phyloP scores from a whole-genome alignment of 2,888 invertebrate species.

The Hirudinaria manillensis region DNA sequence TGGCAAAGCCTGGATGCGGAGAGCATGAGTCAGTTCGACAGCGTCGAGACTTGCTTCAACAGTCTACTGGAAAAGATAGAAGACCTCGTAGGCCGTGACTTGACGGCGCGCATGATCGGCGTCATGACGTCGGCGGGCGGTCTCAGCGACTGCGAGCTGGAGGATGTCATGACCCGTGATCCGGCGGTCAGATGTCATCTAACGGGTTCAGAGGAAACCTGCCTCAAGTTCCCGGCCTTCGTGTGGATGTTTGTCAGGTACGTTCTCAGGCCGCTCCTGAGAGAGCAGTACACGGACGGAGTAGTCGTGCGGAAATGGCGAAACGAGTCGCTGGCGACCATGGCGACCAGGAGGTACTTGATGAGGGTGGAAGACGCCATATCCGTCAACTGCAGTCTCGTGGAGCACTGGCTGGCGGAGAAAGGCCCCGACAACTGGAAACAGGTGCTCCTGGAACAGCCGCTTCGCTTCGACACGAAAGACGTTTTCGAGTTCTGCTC shows the following conservation, averaged over 20 bases:
- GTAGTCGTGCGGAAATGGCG: constrained; percentile 46
- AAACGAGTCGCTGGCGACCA: constrained; percentile 43
- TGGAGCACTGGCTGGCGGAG: constrained; percentile 50
- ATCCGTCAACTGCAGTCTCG: constrained; percentile 47
- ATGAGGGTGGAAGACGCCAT: constrained; percentile 38
- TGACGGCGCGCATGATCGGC: constrained; percentile 45
- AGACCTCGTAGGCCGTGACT: constrained; percentile 42
- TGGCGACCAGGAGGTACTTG: constrained; percentile 44
- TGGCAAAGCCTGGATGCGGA: constrained; percentile 25
- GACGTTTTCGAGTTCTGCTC: constrained; percentile 42
- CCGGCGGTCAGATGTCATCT: constrained; percentile 44
- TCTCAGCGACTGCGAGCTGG: constrained; percentile 52
- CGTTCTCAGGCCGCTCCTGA: constrained; percentile 45
- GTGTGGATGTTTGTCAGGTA: constrained; percentile 48
- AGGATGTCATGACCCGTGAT: constrained; percentile 52
- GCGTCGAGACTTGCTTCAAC: constrained; percentile 44
- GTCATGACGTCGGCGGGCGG: constrained; percentile 49
- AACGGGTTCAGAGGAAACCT: neutral
- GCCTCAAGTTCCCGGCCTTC: constrained; percentile 41
- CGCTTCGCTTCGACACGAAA: constrained; percentile 21
- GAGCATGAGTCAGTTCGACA: constrained; percentile 38
- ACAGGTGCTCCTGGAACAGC: constrained; percentile 34
- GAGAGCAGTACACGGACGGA: constrained; percentile 44
- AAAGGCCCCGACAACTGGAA: constrained; percentile 25
- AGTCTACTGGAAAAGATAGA: constrained; percentile 41